Evolutionary conservation across 2,113 vertebrate species (phyloP), one percentile per base, ranked within the genome.

Genomic region (Crotalus helleri): DNA sequence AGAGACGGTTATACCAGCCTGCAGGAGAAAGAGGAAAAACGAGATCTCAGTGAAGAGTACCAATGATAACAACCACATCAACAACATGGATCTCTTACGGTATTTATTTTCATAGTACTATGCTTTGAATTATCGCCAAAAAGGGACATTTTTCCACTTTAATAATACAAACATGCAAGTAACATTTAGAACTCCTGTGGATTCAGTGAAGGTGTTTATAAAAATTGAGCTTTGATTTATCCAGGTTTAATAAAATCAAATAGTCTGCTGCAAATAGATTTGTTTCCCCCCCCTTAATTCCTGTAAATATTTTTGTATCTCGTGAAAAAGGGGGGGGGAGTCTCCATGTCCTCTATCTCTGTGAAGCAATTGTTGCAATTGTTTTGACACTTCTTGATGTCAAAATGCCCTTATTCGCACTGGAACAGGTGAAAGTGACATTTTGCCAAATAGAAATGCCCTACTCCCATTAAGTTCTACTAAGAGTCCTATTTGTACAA

Each of bases 1-100:
- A 99, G 74, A 99, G 97, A 87, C 98, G 98, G 95, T 99, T 99
- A 96, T 99, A 99, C 98, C 98, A 99, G 91, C 99, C 99, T 99
- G 88, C 9, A 26, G 54, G 93, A 74, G 55, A 94, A 24, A 93
- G n/a, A 91, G 29, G 92, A 5, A 93, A 6, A 91, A 91, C 46
- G 93, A 87, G 86, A 13, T 19, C 21, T 33, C 29, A 39, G 7
- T 33, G 24, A 85, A 59, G 58, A 59, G 1, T 33, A 74, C 21
- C 24, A 44, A 46, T 49, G 19, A 58, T 24, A 49, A 51, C 6
- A 74, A 89, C 4, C 3, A 89, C 12, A 24, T 64, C 24, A 88
- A n/a, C 61, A n/a, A 1, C n/a, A 59, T 61, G 21, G 55, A 91
- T 85, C 3, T 57, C 26, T 4, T 0, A 26, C 5, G 39, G 33